Base-by-base conservation (phyloP, 2,888 invertebrate species). In the Selenia dentaria region DNA sequence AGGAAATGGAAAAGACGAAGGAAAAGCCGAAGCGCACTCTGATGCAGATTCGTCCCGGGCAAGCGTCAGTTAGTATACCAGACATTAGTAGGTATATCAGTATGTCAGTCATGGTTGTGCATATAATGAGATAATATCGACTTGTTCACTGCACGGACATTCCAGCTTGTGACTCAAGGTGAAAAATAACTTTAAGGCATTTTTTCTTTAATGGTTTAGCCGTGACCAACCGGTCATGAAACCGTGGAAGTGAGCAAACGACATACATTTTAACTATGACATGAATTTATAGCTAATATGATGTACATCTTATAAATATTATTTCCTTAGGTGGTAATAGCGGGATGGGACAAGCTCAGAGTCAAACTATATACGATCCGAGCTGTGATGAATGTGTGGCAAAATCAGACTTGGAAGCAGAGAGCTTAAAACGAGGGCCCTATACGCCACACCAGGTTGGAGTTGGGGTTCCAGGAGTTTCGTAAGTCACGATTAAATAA, bases 321-420 rank as follows among this genome's bases (percentile, higher is more conserved):
- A n/a, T n/a, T n/a, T n/a, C n/a, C 85, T 59, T 61, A 96, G 96
- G 93, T 88, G 96, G 96, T 31, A 93, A 91, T 53, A 94, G 94
- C 69, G 96, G 96, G 41, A 96, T 96, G 95, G 96, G 96, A 0
- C 96, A 96, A 88, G 96, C 96, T 0, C 96, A 96, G 82, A 96
- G 96, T 80, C 96, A 96, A 81, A 95, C 95, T 34, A 92, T 93
- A 47, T 93, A 94, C 36, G 92, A 93, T 34, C 92, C 91, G 0
- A 92, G 92, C 49, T 95, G 95, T 60, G 94, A 93, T n/a, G 94
- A 93, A 32, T 95, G 95, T 72, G 80, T 86, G 27, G 90, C 86
- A 18, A 65, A 62, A 24, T 31, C 67, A 1, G 70, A 70, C 11
- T 48, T 65, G n/a, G 81, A 69, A 36, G 68, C 64, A 1, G 77